Evolutionary conservation across 1,140 invertebrate species (phyloP), one percentile per base, ranked within the genome.

Genomic region (Zophobas morio): DNA sequence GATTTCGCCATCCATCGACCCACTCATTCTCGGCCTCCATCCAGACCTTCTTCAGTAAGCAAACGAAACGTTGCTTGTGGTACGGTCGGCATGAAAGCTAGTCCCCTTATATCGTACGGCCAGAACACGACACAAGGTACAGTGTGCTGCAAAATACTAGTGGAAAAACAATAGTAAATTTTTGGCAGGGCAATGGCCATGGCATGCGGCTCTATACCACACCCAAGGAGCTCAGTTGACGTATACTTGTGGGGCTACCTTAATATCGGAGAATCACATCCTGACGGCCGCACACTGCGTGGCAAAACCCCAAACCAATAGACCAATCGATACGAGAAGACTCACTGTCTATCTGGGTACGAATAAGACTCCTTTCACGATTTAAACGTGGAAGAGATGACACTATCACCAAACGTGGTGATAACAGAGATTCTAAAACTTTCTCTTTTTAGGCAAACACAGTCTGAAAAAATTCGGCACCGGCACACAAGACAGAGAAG

Each of bases 381-480:
- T n/a, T n/a, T n/a, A n/a, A n/a, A n/a, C n/a, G n/a, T n/a, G n/a
- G n/a, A n/a, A n/a, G n/a, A n/a, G n/a, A n/a, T n/a, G n/a, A n/a
- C n/a, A n/a, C n/a, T n/a, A n/a, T n/a, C n/a, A n/a, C n/a, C n/a
- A n/a, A n/a, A n/a, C n/a, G n/a, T n/a, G n/a, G n/a, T n/a, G n/a
- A n/a, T n/a, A n/a, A n/a, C n/a, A n/a, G n/a, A n/a, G 74, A 76
- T 51, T 40, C 49, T 57, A 39, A 74, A 63, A 4, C n/a, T 4
- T 1, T 71, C 34, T n/a, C 20, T 51, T 73, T 6, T 1, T 75
- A 56, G 89, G 89, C 1, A 89, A 89, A 82, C 88, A 88, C 75
- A 89, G 87, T 81, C 78, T 89, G n/a, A 85, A 86, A 72, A 88
- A 87, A 2, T 88, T 88, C 2, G 86, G 86, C 0, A 82, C 79